Evolutionary conservation across 2,113 vertebrate species (phyloP), one percentile per base, ranked within the genome.

Genomic region (Odontophorus gujanensis): DNA sequence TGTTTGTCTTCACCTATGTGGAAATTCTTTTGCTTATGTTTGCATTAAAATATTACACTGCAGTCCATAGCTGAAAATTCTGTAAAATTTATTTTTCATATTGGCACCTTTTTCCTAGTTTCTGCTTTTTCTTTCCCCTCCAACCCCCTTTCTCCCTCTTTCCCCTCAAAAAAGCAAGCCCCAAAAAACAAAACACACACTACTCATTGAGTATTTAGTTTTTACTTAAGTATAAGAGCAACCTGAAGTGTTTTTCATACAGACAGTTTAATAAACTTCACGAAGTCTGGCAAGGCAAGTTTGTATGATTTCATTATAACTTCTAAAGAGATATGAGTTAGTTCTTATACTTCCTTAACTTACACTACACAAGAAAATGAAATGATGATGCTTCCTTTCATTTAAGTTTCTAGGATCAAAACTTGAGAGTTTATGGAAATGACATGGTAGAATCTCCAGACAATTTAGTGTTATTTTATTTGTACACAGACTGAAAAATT

Each of bases 1-100:
- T 89, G 47, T 88, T 95, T 96, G 6, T 42, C 50, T 89, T 61
- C 75, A 87, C 72, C 67, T 92, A 85, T 72, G 57, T 3, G 66
- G 47, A 75, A 85, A 80, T 92, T 91, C 28, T 26, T 90, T 77
- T 63, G 7, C 40, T 55, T 63, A 69, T 76, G 53, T 89, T 91
- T 82, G 55, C 67, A 47, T 36, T 73, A 85, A 76, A 93, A 80
- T 80, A 89, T 63, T 66, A 8, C 2, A 24, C 76, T 84, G 71
- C 34, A 87, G 4, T 67, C 42, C 57, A 55, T 17, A 89, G 63
- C 38, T 43, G 47, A 87, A 96, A 80, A 77, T 14, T 77, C 2
- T 42, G 1, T 53, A 15, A 74, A 85, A 69, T 55, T 42, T 77
- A 6, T 47, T 92, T 91, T 85, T 90, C 13, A 59, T 67, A 26